Conservation (phyloP, 2,888 invertebrate species). For the Melikaiella ostensackeni region DNA sequence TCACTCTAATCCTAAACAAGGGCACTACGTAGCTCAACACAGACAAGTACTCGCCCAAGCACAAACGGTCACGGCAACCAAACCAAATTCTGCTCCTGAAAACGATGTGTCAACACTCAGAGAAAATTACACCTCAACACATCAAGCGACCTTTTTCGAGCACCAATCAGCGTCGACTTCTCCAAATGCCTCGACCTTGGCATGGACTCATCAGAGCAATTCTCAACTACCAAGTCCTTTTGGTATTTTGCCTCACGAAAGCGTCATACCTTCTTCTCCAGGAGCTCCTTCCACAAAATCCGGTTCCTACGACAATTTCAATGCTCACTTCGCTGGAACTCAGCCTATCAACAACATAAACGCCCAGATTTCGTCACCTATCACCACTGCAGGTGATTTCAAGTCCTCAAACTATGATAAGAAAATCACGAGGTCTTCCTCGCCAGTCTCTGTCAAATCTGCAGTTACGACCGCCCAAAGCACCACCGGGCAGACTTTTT, state of each 20-base stretch:
- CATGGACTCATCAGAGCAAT: conserved; percentile 86
- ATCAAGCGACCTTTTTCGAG: conserved; percentile 84
- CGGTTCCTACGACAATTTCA: conserved; percentile 83
- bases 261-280: conserved; percentile 84
- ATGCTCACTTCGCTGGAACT: conserved; percentile 84
- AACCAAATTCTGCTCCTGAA: conserved; percentile 78
- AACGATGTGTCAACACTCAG: conserved; percentile 80
- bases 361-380: conserved; percentile 75
- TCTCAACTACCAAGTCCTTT: conserved; percentile 84
- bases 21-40: conserved; percentile 86
- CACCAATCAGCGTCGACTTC: conserved; percentile 79
- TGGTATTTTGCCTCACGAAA: conserved; percentile 88
- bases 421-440: conserved; percentile 79
- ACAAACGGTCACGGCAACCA: conserved; percentile 66
- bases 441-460: conserved; percentile 78
- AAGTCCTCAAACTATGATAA: conserved; percentile 72
- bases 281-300: conserved; percentile 81
- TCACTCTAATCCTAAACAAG: conserved; percentile 85
- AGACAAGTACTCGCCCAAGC: conserved; percentile 82
- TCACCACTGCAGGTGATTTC: conserved; percentile 69
- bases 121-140: conserved; percentile 79
- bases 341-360: conserved; percentile 83
- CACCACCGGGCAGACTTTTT: conserved; percentile 80
- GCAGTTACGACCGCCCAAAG: conserved; percentile 79
- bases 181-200: conserved; percentile 79